Percentiles rank a stretch among this genome's conserved stretches.
phyloP scores from a whole-genome alignment of 2,888 invertebrate genomes.

The Auanema freiburgensis region DNA sequence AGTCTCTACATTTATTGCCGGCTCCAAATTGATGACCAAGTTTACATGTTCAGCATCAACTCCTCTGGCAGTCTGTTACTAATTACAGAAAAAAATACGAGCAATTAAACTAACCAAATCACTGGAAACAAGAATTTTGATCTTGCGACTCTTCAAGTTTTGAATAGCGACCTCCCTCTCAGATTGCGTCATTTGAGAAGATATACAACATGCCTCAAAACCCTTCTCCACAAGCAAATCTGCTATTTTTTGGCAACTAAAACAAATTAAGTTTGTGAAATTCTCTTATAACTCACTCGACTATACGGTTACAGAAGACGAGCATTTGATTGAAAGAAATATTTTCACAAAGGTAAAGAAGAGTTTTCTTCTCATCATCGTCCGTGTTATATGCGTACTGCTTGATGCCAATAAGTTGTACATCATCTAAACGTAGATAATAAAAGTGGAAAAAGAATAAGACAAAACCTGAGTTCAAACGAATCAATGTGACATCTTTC shows the following conservation, averaged over 20 bases:
- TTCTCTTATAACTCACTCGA: slow-evolving; percentile 70
- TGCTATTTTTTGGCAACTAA: slow-evolving; percentile 78
- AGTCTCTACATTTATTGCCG: slow-evolving; percentile 78
- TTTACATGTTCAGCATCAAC: slow-evolving; percentile 91
- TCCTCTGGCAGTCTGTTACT: slow-evolving; percentile 77
- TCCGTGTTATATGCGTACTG: slow-evolving; percentile 45
- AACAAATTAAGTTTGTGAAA: slow-evolving; percentile 10
- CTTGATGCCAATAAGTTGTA: slow-evolving; percentile 68
- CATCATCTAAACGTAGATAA: slow-evolving; percentile 67
- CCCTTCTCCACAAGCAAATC: slow-evolving; percentile 75
- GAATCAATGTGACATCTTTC: slow-evolving; percentile 42
- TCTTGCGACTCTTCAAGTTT: slow-evolving; percentile 79
- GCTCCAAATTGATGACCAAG: slow-evolving; percentile 87
- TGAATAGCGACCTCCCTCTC: slow-evolving; percentile 78
- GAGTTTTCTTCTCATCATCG: slow-evolving; percentile 31
- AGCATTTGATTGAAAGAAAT: slow-evolving; percentile 85
- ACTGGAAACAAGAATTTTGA: slow-evolving; percentile 84
- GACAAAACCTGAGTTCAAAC: slow-evolving; percentile 70
- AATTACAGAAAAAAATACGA: too few relatives aligned
- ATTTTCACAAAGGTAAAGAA: slow-evolving; percentile 72
- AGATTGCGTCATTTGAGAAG: slow-evolving; percentile 79
- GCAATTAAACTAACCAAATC: slow-evolving; percentile 69
- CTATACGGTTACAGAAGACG: slow-evolving; percentile 86
- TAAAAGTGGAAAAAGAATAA: too few relatives aligned
- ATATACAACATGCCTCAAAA: slow-evolving; percentile 80